Percentiles rank a stretch among this genome's conserved stretches.
Conservation (phyloP, 2,113 vertebrate species). For the Cephalopholis sonnerati region DNA sequence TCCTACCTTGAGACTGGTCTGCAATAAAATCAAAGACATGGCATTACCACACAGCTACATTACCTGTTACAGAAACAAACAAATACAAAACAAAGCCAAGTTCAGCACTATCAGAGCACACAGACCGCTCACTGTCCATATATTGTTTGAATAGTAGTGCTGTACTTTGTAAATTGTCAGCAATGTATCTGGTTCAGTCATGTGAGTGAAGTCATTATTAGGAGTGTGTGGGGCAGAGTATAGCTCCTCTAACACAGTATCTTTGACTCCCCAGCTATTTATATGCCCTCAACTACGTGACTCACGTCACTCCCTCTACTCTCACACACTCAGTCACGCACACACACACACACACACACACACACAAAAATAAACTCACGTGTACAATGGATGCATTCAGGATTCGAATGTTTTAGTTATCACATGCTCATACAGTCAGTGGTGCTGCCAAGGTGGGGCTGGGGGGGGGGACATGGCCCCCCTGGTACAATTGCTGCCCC, state of each 20-base stretch:
- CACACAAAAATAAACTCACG: conserved; percentile 11
- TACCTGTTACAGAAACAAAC: not conserved
- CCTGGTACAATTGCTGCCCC: too few relatives aligned
- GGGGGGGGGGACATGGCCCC: too few relatives aligned
- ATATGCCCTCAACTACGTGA: conserved; percentile 3
- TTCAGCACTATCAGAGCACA: not conserved
- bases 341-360: not conserved
- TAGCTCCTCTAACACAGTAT: not conserved
- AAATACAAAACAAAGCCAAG: not conserved
- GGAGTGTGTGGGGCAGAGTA: not conserved
- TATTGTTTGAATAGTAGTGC: not conserved
- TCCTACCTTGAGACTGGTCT: too few relatives aligned
- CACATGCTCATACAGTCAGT: not conserved
- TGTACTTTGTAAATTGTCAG: not conserved
- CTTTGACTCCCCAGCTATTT: conserved; percentile 27
- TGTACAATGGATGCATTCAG: not conserved
- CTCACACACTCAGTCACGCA: not conserved
- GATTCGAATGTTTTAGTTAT: not conserved
- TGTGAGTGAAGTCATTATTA: not conserved
- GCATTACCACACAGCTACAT: not conserved
- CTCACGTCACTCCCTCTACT: not conserved
- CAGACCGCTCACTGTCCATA: not conserved
- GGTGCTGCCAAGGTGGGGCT: too few relatives aligned
- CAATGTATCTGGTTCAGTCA: not conserved
- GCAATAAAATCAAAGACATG: not conserved